Base-by-base conservation (phyloP, 2,113 vertebrate genomes). In the Camelus dromedarius region DNA sequence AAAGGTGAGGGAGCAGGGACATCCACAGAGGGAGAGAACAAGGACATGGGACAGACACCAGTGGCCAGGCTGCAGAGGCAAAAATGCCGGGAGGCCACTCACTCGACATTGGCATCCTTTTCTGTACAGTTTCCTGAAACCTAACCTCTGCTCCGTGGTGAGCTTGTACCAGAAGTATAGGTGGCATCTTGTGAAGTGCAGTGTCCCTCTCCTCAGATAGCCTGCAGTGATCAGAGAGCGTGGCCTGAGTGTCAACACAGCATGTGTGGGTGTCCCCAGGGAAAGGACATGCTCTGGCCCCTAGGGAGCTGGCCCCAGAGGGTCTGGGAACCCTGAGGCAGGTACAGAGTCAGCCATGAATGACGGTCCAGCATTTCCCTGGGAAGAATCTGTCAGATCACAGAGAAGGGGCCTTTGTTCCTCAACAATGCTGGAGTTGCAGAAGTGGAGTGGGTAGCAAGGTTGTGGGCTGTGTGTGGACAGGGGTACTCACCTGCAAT, bases 121-220 rank as follows among this genome's bases (percentile, higher is more conserved):
- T 6, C 3, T 18, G 50, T 92, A 94, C 3, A 3, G 11, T 3
- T 0, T 6, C 50, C 76, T 3, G 20, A 92, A 89, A 75, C 95
- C 96, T n/a, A 75, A 4, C 30, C 1, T 54, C 58, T 89, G 92
- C 46, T 96, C 14, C 11, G 0, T 8, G 28, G 18, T 67, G 77
- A 95, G 50, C 2, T 0, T 2, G 62, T 73, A 0, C 82, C 76
- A 95, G 30, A 15, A 3, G 8, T 62, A 56, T 0, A 91, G 13
- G 15, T 93, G 38, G 35, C 81, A 93, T 84, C 32, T 75, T 13
- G 91, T 89, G 64, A 93, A 89, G 42, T 0, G 2, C 20, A 96
- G 0, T 2, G 2, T 42, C 16, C 26, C 26, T 1, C 0, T 0
- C 32, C 28, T 91, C 56, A 80, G 8, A 13, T 28, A 75, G 60